Conservation (phyloP, 2,113 vertebrate species). For the Oplegnathus fasciatus region DNA sequence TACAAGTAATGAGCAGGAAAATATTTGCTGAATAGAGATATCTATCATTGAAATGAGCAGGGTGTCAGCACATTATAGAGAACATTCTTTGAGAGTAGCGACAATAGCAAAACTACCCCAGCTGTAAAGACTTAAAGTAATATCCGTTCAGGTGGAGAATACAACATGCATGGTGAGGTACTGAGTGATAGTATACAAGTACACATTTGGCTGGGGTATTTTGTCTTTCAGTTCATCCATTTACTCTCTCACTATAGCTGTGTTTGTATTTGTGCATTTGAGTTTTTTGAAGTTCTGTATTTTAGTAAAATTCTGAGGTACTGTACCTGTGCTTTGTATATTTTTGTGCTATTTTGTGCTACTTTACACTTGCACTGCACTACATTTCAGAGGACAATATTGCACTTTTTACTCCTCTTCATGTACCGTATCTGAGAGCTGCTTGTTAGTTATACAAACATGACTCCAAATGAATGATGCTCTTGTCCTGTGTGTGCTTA, state of each 20-base stretch:
- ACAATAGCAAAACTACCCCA: conserved; percentile 11
- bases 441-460: not conserved
- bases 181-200: not conserved
- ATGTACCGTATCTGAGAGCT: not conserved
- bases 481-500: not conserved
- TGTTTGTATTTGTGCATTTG: not conserved
- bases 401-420: not conserved
- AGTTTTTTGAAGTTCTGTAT: not conserved
- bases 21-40: conserved; percentile 70
- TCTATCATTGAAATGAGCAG: conserved; percentile 66
- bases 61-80: conserved; percentile 59
- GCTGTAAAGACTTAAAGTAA: conserved; percentile 30
- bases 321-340: not conserved
- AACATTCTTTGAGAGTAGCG: conserved; percentile 11
- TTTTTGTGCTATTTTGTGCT: not conserved
- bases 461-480: not conserved
- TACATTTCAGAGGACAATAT: not conserved
- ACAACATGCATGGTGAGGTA: not conserved
- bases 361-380: no score
- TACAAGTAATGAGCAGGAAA: conserved; percentile 71
- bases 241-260: not conserved
- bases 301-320: not conserved
- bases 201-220: not conserved
- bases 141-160: not conserved
- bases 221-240: not conserved